These are phyloP conservation scores for Dipodomys spectabilis DNA, from an alignment of 2,113 vertebrate genomes.

Conservation along the genomic window DNA sequence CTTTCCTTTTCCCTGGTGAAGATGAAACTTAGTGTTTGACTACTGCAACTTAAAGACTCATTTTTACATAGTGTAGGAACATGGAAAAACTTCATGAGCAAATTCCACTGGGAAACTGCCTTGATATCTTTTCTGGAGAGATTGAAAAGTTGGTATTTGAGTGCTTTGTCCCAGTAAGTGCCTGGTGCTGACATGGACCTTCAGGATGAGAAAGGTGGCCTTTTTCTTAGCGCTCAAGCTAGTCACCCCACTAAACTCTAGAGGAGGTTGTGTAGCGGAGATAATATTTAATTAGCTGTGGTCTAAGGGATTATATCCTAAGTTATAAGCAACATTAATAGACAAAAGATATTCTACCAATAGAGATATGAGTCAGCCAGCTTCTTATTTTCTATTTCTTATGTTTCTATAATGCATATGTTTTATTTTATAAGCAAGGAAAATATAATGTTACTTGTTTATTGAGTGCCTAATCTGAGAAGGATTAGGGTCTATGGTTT, in stretches of 20 bases:
- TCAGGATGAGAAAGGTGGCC: neutral
- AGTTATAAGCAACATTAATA: neutral
- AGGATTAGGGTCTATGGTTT: neutral
- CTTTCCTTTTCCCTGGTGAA: neutral
- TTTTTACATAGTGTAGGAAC: neutral
- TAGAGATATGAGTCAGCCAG: no score
- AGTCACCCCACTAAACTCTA: neutral
- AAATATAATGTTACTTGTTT: no score
- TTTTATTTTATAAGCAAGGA: no score
- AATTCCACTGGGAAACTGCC: neutral
- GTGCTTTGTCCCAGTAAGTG: neutral
- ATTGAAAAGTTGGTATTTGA: accelerated
- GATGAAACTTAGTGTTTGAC: neutral
- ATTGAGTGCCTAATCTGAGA: no score
- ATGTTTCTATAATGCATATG: no score
- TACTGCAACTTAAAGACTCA: neutral
- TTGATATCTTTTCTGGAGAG: no score
- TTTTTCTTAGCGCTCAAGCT: neutral
- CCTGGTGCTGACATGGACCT: neutral
- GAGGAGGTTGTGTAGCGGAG: neutral
- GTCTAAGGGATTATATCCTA: neutral
- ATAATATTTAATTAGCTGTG: neutral
- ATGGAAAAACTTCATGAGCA: neutral
- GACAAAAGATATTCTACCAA: neutral
- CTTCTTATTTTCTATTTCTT: no score